A percentile compares a stretch with the other conserved stretches of the same genome.
Conservation (phyloP, 2,113 vertebrate genomes). For the Drymodes brunneopygia region DNA sequence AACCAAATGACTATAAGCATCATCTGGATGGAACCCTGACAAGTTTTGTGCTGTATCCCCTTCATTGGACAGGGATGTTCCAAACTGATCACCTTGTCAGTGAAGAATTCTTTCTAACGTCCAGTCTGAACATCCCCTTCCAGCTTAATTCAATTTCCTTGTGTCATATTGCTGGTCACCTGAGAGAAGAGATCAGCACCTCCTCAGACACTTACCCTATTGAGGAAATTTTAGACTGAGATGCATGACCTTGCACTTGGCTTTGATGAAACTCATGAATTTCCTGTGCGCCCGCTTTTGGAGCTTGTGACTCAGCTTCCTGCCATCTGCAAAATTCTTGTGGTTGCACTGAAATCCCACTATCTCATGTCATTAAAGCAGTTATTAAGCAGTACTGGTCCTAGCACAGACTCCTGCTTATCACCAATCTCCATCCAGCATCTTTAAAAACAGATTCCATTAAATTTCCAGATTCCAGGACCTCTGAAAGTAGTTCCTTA, state of each 20-base stretch:
- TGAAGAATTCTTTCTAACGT: background rate
- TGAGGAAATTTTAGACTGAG: background rate
- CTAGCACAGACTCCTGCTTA: background rate
- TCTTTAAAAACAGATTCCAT: background rate
- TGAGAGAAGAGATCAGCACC: background rate
- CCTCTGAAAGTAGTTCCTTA: background rate
- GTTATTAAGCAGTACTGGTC: background rate
- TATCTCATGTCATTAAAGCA: background rate
- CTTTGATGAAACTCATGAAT: background rate
- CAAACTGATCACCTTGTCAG: accelerated
- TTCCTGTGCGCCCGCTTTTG: no score
- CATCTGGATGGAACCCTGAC: background rate
- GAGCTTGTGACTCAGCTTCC: background rate
- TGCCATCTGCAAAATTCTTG: background rate
- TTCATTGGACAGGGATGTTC: background rate
- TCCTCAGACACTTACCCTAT: accelerated
- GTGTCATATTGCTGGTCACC: background rate
- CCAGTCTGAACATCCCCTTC: background rate
- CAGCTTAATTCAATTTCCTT: background rate
- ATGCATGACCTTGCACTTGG: background rate
- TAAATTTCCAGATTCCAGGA: background rate
- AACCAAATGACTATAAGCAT: background rate
- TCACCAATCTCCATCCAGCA: background rate
- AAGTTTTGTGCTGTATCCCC: background rate
- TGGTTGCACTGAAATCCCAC: background rate